Conservation (phyloP, 2,888 invertebrate genomes). For the Mythimna vitellina region DNA sequence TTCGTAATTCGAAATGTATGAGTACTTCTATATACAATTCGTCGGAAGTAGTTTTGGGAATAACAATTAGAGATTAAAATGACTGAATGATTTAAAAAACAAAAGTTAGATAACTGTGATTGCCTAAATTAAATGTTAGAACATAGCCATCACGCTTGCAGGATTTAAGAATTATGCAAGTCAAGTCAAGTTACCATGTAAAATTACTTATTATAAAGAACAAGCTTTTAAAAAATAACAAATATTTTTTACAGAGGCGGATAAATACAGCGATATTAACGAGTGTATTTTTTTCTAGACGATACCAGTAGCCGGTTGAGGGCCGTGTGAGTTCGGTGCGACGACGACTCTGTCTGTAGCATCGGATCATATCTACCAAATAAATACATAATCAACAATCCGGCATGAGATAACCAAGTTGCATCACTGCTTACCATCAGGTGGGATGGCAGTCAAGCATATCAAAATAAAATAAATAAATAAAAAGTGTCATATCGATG, state of each 20-base stretch:
- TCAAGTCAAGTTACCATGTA: background rate
- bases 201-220: background rate
- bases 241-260: background rate
- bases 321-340: no score
- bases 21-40: slow-evolving; percentile 1
- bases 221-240: no score
- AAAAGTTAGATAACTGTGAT: background rate
- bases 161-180: background rate
- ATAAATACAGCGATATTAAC: background rate
- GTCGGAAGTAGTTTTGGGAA: background rate
- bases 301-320: background rate
- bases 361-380: slow-evolving; percentile 2
- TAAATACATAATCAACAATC: background rate
- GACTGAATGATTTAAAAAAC: background rate
- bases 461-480: no score
- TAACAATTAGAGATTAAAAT: background rate
- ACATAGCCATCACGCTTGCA: background rate
- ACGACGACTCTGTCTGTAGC: background rate
- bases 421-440: no score
- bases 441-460: no score
- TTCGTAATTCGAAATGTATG: background rate
- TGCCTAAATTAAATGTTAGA: background rate
- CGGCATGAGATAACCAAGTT: background rate
- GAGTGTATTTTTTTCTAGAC: background rate
- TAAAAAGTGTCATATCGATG: no score